phyloP scores from a whole-genome alignment of 2,113 vertebrate genomes.

The Danio rerio region GRCz12tu NC_133182.1:62865501-62866000 shows the following conservation, averaged over 20 bases:
- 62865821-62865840: conserved; percentile 66
- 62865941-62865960: conserved; percentile 5
- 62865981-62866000: conserved; percentile 1
- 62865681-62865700: conserved; percentile 73
- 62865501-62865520: conserved; percentile 88
- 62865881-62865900: neutral
- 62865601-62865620: conserved; percentile 81
- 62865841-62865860: conserved; percentile 68
- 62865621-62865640: conserved; percentile 66
- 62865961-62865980: neutral
- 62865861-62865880: conserved; percentile 78
- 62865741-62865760: conserved; percentile 15
- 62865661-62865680: conserved; percentile 68
- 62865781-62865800: conserved; percentile 61
- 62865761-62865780: conserved; percentile 51
- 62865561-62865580: neutral
- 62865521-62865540: too few relatives aligned
- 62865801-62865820: conserved; percentile 47
- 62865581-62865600: neutral
- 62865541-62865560: too few relatives aligned
- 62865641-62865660: conserved; percentile 11
- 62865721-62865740: neutral
- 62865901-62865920: conserved; percentile 27
- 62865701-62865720: neutral
- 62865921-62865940: conserved; percentile 75